Conservation (phyloP, 2,888 invertebrate species). For the Synergus itoensis region DNA sequence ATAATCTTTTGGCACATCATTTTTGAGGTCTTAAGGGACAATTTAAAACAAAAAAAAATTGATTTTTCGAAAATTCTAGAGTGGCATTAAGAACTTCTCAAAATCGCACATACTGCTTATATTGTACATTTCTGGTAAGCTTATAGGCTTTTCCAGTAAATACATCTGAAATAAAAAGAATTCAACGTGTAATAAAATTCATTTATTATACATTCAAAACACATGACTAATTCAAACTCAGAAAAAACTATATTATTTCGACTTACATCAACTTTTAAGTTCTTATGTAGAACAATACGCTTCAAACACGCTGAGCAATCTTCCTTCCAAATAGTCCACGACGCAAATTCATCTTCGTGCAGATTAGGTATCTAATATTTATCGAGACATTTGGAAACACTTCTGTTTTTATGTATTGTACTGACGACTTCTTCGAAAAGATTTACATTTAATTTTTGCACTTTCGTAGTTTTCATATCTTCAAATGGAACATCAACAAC, state of each 20-base stretch:
- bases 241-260: not conserved
- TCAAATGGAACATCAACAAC: not conserved
- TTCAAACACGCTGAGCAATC: not conserved
- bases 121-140: constrained; percentile 34
- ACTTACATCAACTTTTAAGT: constrained; percentile 12
- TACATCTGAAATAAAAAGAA: not conserved
- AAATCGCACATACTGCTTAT: constrained; percentile 11
- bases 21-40: too few relatives aligned
- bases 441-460: not conserved
- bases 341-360: not conserved
- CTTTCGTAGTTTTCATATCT: not conserved
- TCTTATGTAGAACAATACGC: not conserved
- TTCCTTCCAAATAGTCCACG: not conserved
- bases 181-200: not conserved
- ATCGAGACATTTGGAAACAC: not conserved
- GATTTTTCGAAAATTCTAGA: too few relatives aligned
- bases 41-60: too few relatives aligned
- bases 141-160: constrained; percentile 1
- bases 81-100: not conserved
- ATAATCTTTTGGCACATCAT: too few relatives aligned
- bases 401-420: not conserved
- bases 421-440: not conserved
- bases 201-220: constrained; percentile 19
- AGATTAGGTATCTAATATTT: not conserved
- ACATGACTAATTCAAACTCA: not conserved